Conservation (phyloP, 2,113 vertebrate genomes). For the Sylvietta virens region DNA sequence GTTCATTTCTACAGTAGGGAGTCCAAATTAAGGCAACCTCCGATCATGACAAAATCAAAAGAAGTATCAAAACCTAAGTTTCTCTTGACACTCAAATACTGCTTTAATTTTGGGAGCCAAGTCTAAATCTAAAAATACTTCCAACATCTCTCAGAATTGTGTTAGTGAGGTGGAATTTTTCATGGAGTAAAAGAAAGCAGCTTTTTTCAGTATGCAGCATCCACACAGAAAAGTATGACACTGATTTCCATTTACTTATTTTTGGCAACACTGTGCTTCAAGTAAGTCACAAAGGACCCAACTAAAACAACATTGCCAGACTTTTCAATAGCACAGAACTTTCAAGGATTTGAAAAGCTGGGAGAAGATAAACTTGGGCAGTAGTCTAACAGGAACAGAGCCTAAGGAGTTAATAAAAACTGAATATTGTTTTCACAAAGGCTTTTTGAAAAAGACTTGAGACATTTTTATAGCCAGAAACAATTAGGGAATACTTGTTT, state of each 20-base stretch:
- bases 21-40: neutral
- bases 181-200: neutral
- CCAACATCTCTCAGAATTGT: neutral
- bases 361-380: conserved; percentile 15
- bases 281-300: neutral
- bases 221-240: neutral
- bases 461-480: conserved; percentile 77
- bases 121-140: neutral
- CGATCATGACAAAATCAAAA: neutral
- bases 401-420: conserved; percentile 74
- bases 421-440: conserved; percentile 72
- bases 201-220: neutral
- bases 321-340: neutral
- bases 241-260: neutral
- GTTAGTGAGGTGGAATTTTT: neutral
- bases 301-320: neutral
- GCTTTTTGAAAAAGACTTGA: conserved; percentile 72
- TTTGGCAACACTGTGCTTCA: neutral
- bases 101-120: neutral
- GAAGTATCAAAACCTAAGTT: neutral
- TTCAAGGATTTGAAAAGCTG: conserved; percentile 18
- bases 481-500: conserved; percentile 84
- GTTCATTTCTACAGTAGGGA: neutral
- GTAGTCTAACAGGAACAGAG: conserved; percentile 11
- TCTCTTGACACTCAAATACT: neutral